These are phyloP conservation scores for Vollenhovia emeryi DNA, from an alignment of 1,140 invertebrate species.

Conservation along the genomic window DNA sequence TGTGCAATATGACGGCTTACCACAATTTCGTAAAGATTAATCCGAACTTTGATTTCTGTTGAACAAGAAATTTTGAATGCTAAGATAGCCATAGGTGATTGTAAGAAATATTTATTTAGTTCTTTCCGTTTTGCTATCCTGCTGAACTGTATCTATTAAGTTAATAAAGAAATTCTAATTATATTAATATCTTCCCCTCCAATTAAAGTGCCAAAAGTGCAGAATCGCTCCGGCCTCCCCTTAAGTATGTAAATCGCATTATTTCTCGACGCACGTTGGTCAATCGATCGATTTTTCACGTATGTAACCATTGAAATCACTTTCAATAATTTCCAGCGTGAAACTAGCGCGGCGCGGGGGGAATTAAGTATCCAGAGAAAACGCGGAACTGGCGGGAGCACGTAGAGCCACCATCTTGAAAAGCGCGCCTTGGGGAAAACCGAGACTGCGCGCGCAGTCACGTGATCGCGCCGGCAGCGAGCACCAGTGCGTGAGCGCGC, in stretches of 20 bases:
- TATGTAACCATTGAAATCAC: too few relatives aligned
- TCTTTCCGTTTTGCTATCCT: background rate
- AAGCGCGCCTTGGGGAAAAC: too few relatives aligned
- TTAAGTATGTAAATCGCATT: too few relatives aligned
- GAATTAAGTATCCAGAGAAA: too few relatives aligned
- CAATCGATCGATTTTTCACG: too few relatives aligned
- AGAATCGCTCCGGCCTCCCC: too few relatives aligned
- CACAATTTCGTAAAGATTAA: background rate
- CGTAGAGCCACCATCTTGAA: too few relatives aligned
- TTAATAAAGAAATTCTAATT: conserved; percentile 2
- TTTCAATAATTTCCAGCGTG: too few relatives aligned
- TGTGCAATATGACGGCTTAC: background rate
- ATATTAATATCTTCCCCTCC: background rate
- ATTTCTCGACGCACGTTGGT: too few relatives aligned
- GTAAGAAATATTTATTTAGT: background rate
- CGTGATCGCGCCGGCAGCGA: background rate
- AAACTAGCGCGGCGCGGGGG: too few relatives aligned
- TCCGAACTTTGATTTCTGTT: background rate
- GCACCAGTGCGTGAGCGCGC: background rate
- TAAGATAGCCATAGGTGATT: background rate
- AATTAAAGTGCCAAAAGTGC: too few relatives aligned
- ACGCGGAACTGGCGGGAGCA: too few relatives aligned
- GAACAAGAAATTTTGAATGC: conserved; percentile 13
- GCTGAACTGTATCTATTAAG: background rate
- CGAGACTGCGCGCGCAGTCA: background rate